Conservation (phyloP, 2,797 vertebrate genomes). For the Epinephelus awoara region DNA sequence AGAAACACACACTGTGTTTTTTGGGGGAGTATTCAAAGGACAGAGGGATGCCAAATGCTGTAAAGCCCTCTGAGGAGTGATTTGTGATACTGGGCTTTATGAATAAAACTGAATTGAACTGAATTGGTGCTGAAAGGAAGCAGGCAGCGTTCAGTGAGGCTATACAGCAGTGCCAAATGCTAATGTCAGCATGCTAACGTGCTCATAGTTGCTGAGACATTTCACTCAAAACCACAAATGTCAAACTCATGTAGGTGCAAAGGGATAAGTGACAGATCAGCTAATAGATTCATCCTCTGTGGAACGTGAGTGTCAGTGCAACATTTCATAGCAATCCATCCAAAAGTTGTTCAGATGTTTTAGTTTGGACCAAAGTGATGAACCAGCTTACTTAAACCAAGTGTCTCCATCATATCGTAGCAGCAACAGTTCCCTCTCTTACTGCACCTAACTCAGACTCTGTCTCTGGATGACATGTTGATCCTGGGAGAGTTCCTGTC, state of each 20-base stretch:
- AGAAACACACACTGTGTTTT: not conserved
- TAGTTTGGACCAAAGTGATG: not conserved
- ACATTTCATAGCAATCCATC: not conserved
- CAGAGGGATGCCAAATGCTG: too few species aligned
- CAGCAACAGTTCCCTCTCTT: not conserved
- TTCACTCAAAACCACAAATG: not conserved
- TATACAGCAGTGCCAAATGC: not conserved
- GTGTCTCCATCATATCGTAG: not conserved
- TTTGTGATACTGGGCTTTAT: too few species aligned
- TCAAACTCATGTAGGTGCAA: not conserved
- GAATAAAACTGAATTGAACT: too few species aligned
- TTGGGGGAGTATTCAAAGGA: too few species aligned
- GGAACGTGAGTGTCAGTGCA: not conserved
- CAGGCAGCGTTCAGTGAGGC: too few species aligned
- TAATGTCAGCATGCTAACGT: not conserved
- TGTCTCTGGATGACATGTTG: constrained; percentile 36
- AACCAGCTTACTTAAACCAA: not conserved
- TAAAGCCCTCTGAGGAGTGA: too few species aligned
- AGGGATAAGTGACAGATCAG: not conserved
- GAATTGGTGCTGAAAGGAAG: too few species aligned
- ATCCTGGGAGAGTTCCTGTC: constrained; percentile 87
- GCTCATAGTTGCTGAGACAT: not conserved
- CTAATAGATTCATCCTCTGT: not conserved
- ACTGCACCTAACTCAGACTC: not conserved
- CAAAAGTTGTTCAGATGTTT: not conserved